Evolutionary conservation across 2,797 vertebrate genomes (phyloP), one percentile per base, ranked within the genome.

Genomic region (Cuniculus paca): DNA sequence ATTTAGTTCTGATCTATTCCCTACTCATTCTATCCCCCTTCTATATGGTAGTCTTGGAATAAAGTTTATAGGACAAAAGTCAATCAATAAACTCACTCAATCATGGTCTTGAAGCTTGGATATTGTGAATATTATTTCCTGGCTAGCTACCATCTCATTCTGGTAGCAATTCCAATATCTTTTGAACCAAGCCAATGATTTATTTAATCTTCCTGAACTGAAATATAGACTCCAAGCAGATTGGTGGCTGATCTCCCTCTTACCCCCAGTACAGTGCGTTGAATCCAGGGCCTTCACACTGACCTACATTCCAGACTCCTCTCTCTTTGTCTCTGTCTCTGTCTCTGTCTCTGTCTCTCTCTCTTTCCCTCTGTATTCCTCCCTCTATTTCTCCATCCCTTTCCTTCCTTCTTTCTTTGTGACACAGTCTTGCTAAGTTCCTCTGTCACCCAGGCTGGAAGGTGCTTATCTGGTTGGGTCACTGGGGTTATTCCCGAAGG

Each of bases 401-500:
- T 14, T 36, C 19, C 17, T 68, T 36, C 17, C 34, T n/a, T 36
- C 7, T 68, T 68, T 68, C n/a, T 12, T 42, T 24, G 12, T 12
- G 20, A 26, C 24, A 72, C 36, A 39, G 13, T 28, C 42, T 45
- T 48, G 26, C n/a, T 48, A 75, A 17, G 14, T 75, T 75, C 72
- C 72, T 75, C 6, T 22, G 3, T 75, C 72, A 75, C 2, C 72
- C 72, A 45, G 13, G 72, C 72, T 75, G 42, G 58, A 94, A 56
- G 79, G 65, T 75, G 58, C 75, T 88, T 89, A 89, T 93, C 90
- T 95, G 28, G 16, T 77, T 88, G 72, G 39, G 26, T 52, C 24
- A 12, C 54, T 91, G 90, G 60, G 52, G 70, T 94, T 45, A 45
- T 22, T 92, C 63, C 88, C 81, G 58, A 0, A 42, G 85, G 28